phyloP scores from a whole-genome alignment of 2,113 vertebrate species.

The Pipa parva region DNA sequence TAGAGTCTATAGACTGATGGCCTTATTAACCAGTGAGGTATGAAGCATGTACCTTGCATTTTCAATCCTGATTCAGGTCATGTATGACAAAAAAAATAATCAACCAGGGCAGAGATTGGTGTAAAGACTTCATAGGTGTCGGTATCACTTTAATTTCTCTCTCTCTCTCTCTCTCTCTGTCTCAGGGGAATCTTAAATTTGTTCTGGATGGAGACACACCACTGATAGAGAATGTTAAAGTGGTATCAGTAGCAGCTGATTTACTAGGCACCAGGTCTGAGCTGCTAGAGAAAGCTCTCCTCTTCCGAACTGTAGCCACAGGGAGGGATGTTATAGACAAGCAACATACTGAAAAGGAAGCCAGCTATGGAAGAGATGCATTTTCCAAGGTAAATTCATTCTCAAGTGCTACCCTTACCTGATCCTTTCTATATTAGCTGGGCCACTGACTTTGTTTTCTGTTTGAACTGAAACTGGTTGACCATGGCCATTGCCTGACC shows the following conservation, averaged over 20 bases:
- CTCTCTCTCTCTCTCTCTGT: background rate
- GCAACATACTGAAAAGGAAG: constrained; percentile 88
- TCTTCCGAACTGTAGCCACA: constrained; percentile 90
- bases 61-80: too few species aligned
- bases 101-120: too few species aligned
- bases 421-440: too few species aligned
- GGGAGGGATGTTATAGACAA: constrained; percentile 94
- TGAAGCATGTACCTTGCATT: background rate
- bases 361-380: constrained; percentile 87
- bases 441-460: too few species aligned
- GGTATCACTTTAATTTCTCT: too few species aligned
- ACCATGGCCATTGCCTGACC: too few species aligned
- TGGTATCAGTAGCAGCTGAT: constrained; percentile 74
- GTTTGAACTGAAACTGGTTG: too few species aligned
- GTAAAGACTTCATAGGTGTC: too few species aligned
- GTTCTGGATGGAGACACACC: constrained; percentile 81
- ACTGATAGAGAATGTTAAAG: constrained; percentile 79
- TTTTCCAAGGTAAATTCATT: constrained; percentile 91
- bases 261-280: constrained; percentile 82
- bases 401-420: too few species aligned
- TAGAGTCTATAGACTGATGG: too few species aligned
- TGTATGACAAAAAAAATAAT: too few species aligned
- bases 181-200: constrained; percentile 88
- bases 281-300: constrained; percentile 84
- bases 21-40: too few species aligned